Base-by-base conservation (phyloP, 1,140 invertebrate genomes). In the Brachionus paranguensis region DNA sequence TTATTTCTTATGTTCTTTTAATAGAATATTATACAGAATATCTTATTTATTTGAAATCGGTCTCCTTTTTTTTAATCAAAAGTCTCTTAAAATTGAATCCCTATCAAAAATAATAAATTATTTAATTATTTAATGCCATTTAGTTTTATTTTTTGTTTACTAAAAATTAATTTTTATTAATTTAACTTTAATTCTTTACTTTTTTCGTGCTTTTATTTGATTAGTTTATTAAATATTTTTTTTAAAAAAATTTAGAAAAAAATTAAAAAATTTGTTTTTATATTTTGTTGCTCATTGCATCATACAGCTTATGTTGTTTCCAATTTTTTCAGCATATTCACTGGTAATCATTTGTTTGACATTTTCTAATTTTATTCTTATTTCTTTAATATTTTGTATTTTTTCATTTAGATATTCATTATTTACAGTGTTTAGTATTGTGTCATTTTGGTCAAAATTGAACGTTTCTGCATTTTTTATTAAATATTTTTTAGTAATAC, bases 311-410 rank as follows among this genome's bases (percentile, higher is more conserved):
- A 76, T 76, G n/a, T 76, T 76, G 24, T 76, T 76, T 24, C 72
- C 72, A 47, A 76, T 76, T 50, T 76, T 76, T 53, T 76, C 72
- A 50, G 72, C 72, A 76, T 76, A 76, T 20, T 76, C 72, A 50
- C 20, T 50, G 10, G 72, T 76, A 50, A 76, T 76, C 43, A 50
- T 76, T 50, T 76, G 43, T 50, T 53, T 76, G 10, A 76, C 47
- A 27, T 76, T 17, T 45, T 76, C 72, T 29, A 76, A 76, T 50
- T 76, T 29, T 50, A 53, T 76, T 47, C 72, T 29, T 11, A 50
- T 27, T 2, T 76, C 72, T 76, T 47, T 76, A 7, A 47, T n/a
- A 47, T 76, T 50, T 29, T 47, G 41, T 27, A 76, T 76, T 12
- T 76, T 76, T 29, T 76, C 50, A 10, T 76, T 20, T 5, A 76